phyloP scores from a whole-genome alignment of 1,140 invertebrate genomes.

The Pseudomyrmex cubaensis region DNA sequence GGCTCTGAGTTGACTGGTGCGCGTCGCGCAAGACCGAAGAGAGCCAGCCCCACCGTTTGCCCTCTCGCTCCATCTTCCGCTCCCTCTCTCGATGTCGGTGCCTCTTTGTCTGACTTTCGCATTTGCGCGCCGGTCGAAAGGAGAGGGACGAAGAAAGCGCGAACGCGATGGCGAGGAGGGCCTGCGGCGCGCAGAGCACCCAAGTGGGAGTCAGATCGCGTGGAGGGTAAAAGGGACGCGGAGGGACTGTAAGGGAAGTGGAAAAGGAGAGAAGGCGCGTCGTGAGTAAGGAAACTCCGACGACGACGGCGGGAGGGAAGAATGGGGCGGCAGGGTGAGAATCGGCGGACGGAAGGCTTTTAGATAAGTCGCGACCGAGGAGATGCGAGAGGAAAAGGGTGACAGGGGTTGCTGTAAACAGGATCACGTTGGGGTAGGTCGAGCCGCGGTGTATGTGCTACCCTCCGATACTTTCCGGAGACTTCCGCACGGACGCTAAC shows the following conservation, averaged over 20 bases:
- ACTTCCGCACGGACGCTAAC: constrained; percentile 55
- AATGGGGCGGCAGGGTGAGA: constrained; percentile 52
- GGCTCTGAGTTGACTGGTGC: constrained; percentile 84
- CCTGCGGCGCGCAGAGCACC: constrained; percentile 55
- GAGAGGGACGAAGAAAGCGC: constrained; percentile 64
- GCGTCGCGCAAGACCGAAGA: constrained; percentile 84
- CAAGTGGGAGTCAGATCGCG: constrained; percentile 61
- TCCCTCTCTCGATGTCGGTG: constrained; percentile 39
- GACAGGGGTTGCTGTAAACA: constrained; percentile 73
- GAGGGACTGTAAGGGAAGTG: constrained; percentile 54
- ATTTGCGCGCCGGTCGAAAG: constrained; percentile 46
- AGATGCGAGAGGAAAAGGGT: constrained; percentile 48
- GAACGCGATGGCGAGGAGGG: constrained; percentile 69
- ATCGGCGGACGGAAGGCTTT: constrained; percentile 46
- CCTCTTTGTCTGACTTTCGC: constrained; percentile 36
- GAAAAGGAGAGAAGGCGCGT: constrained; percentile 43
- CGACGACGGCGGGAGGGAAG: constrained; percentile 37
- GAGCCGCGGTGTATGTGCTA: constrained; percentile 56
- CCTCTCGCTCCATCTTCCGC: constrained; percentile 66
- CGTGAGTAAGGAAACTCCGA: constrained; percentile 59
- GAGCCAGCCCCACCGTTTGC: constrained; percentile 79
- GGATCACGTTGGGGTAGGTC: constrained; percentile 79
- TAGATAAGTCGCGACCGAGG: constrained; percentile 47
- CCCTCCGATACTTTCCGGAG: constrained; percentile 49
- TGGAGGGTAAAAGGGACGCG: constrained; percentile 63